A percentile compares a stretch with the other conserved stretches of the same genome.
Conservation (phyloP, 2,113 vertebrate species). For the Anolis sagrei region DNA sequence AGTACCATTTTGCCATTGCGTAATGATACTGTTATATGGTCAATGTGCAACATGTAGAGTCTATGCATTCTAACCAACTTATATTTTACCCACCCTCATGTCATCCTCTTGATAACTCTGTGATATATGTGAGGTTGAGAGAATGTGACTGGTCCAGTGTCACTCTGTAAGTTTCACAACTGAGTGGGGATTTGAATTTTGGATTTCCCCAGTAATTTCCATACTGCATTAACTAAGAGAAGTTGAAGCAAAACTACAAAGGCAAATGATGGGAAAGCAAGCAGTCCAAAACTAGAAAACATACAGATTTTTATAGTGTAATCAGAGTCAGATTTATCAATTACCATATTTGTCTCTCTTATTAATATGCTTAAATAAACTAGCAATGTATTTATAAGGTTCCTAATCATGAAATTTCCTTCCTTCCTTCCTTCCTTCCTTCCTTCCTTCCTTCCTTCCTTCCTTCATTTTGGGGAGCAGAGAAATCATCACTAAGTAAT, state of each 20-base stretch:
- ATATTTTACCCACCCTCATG: background rate
- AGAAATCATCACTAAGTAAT: no score
- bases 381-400: no score
- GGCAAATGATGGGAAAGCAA: background rate
- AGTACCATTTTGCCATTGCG: no score
- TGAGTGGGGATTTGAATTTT: background rate
- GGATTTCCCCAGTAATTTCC: background rate
- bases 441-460: no score
- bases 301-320: no score
- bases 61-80: background rate
- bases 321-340: no score
- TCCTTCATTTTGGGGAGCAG: no score
- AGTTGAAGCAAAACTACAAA: background rate
- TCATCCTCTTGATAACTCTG: background rate
- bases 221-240: background rate
- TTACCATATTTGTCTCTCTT: no score
- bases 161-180: background rate
- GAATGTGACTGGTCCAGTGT: background rate
- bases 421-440: no score
- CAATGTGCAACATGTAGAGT: background rate
- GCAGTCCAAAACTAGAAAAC: background rate
- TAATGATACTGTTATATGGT: background rate
- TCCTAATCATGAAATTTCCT: no score
- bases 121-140: background rate
- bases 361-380: no score